Evolutionary conservation across 1,140 invertebrate species (phyloP), one percentile per base, ranked within the genome.

Genomic region (Platorchestia sp.): DNA sequence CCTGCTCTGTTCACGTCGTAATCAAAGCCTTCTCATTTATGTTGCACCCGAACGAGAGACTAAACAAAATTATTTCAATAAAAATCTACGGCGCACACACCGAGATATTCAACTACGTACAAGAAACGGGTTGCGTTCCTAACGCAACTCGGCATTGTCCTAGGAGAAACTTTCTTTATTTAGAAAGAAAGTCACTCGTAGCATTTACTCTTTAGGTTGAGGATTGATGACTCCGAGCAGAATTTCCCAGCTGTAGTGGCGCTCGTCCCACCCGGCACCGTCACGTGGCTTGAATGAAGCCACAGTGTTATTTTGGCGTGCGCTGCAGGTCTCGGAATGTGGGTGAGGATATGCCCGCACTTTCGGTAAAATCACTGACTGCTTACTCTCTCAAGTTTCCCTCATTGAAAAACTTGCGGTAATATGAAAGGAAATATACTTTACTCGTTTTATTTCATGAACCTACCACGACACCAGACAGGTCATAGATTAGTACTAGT

Each of bases 31-130:
- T 75, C 59, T 75, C 27, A 36, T 75, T 75, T 36, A 22, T 36
- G 27, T 10, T 75, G 27, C 3, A 3, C 10, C 59, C 59, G 3
- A 3, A 22, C 59, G 36, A 75, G 27, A 75, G 14, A 36, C 59
- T 10, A 75, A 75, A 36, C 14, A 42, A 42, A 42, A 89, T 5
- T 19, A 10, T 42, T 5, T 44, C 87, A 42, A 89, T 42, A 44
- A 89, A 89, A 89, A 41, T 89, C 87, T 89, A 89, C 87, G 87
- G 87, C n/a, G n/a, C 42, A 89, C 87, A 44, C n/a, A 89, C 41
- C 43, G 87, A 89, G n/a, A 89, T 41, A 89, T 89, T 89, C 36
- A 89, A 89, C 87, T 89, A 89, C 27, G 59, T 36, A 27, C 27
- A 1, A 22, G 14, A 75, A 75, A 36, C 14, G 36, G 59, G 59